Conservation (phyloP, 2,113 vertebrate genomes). For the Sinocyclocheilus grahami region DNA sequence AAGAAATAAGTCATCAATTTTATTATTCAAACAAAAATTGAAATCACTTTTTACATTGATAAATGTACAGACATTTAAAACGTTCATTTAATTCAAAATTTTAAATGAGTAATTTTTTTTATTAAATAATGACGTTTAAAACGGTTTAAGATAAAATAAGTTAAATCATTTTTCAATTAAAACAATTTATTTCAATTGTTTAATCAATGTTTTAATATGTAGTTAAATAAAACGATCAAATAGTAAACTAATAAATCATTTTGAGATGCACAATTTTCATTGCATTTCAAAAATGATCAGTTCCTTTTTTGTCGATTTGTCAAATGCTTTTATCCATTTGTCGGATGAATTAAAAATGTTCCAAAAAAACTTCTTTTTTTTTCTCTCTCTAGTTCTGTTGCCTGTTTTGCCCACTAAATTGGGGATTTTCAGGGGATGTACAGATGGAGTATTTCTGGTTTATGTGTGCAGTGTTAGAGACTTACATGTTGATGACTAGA, state of each 20-base stretch:
- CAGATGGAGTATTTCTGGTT: constrained; percentile 2
- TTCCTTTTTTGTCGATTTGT: not conserved
- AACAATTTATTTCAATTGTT: no score
- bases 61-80: not conserved
- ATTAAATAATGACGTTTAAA: no score
- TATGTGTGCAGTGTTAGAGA: not conserved
- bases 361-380: no score
- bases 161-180: no score
- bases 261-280: not conserved
- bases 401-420: not conserved
- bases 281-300: not conserved
- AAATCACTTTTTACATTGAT: not conserved
- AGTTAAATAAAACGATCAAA: not conserved
- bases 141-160: no score
- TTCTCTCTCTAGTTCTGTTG: not conserved
- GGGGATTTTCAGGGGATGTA: constrained; percentile 9
- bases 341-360: not conserved
- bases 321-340: not conserved
- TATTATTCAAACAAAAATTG: not conserved
- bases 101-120: no score
- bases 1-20: not conserved
- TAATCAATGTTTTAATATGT: not conserved
- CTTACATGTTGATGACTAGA: not conserved
- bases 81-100: not conserved
- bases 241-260: not conserved